Evolutionary conservation across 2,888 invertebrate genomes (phyloP).

Genomic region (Fragum fragum): DNA sequence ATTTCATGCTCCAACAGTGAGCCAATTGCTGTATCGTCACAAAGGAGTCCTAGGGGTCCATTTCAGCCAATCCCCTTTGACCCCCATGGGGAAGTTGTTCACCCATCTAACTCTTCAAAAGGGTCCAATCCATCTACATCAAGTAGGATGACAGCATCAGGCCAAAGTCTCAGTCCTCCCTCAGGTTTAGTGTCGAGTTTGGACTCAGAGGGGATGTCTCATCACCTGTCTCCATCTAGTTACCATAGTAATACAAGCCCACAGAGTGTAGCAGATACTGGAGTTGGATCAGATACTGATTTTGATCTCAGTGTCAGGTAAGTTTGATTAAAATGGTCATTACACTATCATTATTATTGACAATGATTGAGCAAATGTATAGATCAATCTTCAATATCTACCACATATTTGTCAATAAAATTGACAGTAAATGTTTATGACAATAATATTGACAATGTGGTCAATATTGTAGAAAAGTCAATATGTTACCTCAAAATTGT

Average conservation of each 20-base stretch:
- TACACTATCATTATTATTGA: no score
- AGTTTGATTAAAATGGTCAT: no score
- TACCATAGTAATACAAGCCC: conserved; percentile 67
- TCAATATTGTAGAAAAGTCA: no score
- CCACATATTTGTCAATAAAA: no score
- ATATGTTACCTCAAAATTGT: no score
- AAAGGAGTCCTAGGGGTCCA: not conserved
- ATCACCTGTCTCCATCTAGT: conserved; percentile 56
- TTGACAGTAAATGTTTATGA: no score
- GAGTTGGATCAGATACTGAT: conserved; percentile 71
- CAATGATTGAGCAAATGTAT: no score
- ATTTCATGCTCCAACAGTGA: conserved; percentile 22
- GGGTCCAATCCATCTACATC: not conserved
- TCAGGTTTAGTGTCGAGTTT: conserved; percentile 55
- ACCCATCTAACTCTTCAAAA: not conserved
- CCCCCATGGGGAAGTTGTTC: conserved; percentile 27
- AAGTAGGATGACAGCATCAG: conserved; percentile 16
- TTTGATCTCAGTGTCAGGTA: conserved; percentile 62
- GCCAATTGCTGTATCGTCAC: conserved; percentile 12
- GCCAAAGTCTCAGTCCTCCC: conserved; percentile 33
- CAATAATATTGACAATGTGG: no score
- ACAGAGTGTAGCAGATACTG: conserved; percentile 64
- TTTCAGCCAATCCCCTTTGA: conserved; percentile 43
- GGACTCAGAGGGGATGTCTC: conserved; percentile 62
- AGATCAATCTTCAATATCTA: no score